Evolutionary conservation across 2,797 vertebrate species (phyloP), one percentile per base, ranked within the genome.

Genomic region (Myioborus miniatus): DNA sequence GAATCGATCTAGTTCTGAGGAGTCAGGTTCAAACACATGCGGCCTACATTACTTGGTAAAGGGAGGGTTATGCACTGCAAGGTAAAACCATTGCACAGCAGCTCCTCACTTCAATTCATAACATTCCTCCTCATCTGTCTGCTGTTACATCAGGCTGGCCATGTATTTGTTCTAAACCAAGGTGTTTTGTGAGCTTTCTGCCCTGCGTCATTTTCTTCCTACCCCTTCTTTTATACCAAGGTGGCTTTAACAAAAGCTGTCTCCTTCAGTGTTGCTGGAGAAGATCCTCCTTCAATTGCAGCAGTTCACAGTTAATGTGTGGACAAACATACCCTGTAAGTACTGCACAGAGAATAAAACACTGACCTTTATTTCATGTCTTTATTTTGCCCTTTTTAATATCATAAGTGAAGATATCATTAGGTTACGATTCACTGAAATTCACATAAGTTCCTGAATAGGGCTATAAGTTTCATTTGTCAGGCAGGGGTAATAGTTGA

Each of bases 361-460:
- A 70, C n/a, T 26, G 37, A 47, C 50, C 64, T 89, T 70, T 43
- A 65, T 94, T 96, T 87, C 41, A 53, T 24, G 29, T 82, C 49
- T 94, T 93, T 93, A 46, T 89, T 93, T 84, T 76, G 16, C 27
- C 15, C 70, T 93, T 90, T 96, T 91, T 79, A 71, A 30, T 89
- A 27, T 86, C 56, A 68, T 32, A 46, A 44, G 27, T 81, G 23
- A 80, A 64, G 79, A 34, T 91, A n/a, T 90, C 93, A 41, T n/a
- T 37, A 52, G 50, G 18, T 74, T 36, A 56, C 36, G 78, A 83
- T 68, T 83, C 65, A 76, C 27, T 69, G 46, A 78, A 91, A 84
- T 62, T 41, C 22, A 63, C 23, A 23, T 74, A 74, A 68, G 56
- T 81, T 83, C 46, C 34, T 27, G 6, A 88, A 68, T 27, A 74